These are phyloP conservation scores for Pachyseris speciosa DNA, from an alignment of 64 coral and sea anemone species.

Conservation along the genomic window DNA sequence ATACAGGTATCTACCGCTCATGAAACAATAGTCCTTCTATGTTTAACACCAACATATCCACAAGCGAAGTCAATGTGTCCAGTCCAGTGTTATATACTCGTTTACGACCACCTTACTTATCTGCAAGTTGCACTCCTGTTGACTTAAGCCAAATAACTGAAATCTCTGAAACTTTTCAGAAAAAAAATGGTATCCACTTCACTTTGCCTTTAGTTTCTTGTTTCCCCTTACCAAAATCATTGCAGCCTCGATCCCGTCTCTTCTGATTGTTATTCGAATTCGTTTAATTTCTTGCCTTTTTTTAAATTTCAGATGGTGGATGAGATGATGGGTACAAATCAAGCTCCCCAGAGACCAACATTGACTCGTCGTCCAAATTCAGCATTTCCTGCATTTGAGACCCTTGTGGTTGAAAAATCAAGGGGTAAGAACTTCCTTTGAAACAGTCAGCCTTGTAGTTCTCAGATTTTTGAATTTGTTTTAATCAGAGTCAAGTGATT, in stretches of 20 bases:
- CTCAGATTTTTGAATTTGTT: background rate
- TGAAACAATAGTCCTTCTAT: no score
- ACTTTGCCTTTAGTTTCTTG: no score
- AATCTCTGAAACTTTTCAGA: no score
- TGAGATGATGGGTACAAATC: background rate
- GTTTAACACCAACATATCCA: no score
- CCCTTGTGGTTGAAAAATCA: background rate
- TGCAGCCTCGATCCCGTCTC: no score
- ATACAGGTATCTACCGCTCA: background rate
- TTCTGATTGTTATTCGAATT: background rate
- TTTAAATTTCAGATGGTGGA: constrained; percentile 16
- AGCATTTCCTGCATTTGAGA: constrained; percentile 7
- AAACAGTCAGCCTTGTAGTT: background rate
- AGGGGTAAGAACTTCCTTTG: background rate
- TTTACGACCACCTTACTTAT: no score
- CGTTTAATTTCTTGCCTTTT: background rate
- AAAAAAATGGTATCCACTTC: no score
- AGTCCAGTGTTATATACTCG: no score
- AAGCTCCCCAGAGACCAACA: background rate
- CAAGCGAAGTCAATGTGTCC: no score
- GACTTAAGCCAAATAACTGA: no score
- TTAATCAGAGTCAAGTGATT: background rate
- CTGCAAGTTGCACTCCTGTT: no score
- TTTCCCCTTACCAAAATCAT: background rate
- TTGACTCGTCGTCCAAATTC: background rate